These are phyloP conservation scores for Ptyas mucosa DNA, from an alignment of 2,113 vertebrate species.

Conservation along the genomic window DNA sequence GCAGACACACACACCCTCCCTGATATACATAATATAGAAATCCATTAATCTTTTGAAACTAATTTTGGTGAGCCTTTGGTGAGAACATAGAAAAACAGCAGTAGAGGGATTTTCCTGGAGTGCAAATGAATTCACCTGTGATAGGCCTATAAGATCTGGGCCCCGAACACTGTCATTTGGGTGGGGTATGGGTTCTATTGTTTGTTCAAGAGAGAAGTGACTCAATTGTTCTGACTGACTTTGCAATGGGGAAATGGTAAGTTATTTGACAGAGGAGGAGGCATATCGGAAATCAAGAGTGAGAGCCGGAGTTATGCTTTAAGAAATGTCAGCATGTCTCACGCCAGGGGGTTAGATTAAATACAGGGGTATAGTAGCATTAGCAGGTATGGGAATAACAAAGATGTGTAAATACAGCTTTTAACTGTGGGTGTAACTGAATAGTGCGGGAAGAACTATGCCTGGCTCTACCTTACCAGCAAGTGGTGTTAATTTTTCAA, in stretches of 20 bases:
- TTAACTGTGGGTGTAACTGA: conserved; percentile 28
- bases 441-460: conserved; percentile 26
- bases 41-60: neutral
- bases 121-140: neutral
- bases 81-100: no score
- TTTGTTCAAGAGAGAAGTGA: neutral
- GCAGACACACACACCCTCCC: no score
- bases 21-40: neutral
- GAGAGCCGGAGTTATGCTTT: conserved; percentile 21
- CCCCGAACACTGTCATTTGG: neutral
- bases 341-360: conserved; percentile 44
- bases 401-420: conserved; percentile 37
- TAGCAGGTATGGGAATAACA: conserved; percentile 44
- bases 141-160: neutral
- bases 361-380: conserved; percentile 40
- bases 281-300: conserved; percentile 33
- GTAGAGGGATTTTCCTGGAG: neutral
- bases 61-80: neutral
- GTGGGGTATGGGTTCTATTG: neutral
- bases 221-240: neutral
- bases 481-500: conserved; percentile 18
- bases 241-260: conserved; percentile 14
- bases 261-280: conserved; percentile 32
- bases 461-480: neutral
- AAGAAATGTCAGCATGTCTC: conserved; percentile 37